Evolutionary conservation across 35 echinoderm and acorn worm genomes (phyloP).

Genomic region (Apostichopus parvimensis): DNA sequence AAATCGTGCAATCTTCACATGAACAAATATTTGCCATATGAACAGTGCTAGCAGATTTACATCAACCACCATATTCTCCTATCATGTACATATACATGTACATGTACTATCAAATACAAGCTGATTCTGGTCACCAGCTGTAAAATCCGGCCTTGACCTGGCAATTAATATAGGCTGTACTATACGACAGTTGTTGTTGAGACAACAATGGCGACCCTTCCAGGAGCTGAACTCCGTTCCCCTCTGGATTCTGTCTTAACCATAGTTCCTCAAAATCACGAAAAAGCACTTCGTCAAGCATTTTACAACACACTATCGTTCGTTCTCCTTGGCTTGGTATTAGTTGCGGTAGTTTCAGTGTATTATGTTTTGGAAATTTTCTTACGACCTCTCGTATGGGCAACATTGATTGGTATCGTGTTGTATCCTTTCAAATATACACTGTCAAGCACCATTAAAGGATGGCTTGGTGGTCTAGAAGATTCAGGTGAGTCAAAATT

Average conservation of each 20-base stretch:
- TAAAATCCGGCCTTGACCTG: no score
- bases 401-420: slow-evolving; percentile 67
- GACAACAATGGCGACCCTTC: slow-evolving; percentile 67
- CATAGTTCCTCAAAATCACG: slow-evolving; percentile 76
- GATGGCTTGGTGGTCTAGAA: slow-evolving; percentile 83
- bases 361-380: slow-evolving; percentile 82
- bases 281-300: slow-evolving; percentile 73
- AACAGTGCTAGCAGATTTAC: no score
- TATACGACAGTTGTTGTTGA: not conserved
- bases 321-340: slow-evolving; percentile 59
- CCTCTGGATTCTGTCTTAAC: slow-evolving; percentile 74
- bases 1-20: no score
- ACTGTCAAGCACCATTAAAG: slow-evolving; percentile 58
- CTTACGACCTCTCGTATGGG: slow-evolving; percentile 70
- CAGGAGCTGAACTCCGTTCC: slow-evolving; percentile 63
- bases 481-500: slow-evolving; percentile 57
- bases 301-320: slow-evolving; percentile 72
- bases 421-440: slow-evolving; percentile 87
- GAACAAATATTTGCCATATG: no score
- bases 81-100: no score
- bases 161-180: not conserved
- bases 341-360: slow-evolving; percentile 66
- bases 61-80: no score
- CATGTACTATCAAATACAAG: no score
- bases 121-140: no score